These are phyloP conservation scores for Mechanitis messenoides DNA, from an alignment of 2,888 invertebrate species.

Conservation along the genomic window DNA sequence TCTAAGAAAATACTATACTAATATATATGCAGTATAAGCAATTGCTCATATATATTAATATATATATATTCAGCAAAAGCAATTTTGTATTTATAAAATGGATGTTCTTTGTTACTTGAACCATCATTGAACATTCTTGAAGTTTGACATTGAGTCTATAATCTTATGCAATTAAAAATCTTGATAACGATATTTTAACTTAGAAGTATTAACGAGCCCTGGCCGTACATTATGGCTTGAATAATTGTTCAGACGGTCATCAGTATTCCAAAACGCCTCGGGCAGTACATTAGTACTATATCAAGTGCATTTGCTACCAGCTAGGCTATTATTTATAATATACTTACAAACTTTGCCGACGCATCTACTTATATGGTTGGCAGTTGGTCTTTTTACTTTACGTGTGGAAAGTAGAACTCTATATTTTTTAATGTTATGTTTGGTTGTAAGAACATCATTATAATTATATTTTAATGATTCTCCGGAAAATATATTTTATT, in stretches of 20 bases:
- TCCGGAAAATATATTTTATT: too few relatives aligned
- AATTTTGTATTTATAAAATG: too few relatives aligned
- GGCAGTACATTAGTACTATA: constrained; percentile 2
- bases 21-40: too few relatives aligned
- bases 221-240: constrained; percentile 3
- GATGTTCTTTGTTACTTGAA: background rate
- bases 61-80: too few relatives aligned
- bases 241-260: constrained; percentile 4
- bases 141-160: background rate
- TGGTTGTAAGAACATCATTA: too few relatives aligned
- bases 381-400: background rate
- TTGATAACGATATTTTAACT: background rate
- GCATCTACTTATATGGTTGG: background rate
- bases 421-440: too few relatives aligned
- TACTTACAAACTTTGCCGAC: background rate
- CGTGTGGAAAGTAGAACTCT: background rate
- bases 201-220: background rate
- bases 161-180: constrained; percentile 1
- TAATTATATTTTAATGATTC: too few relatives aligned
- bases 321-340: constrained; percentile 5
- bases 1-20: too few relatives aligned
- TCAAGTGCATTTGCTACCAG: constrained; percentile 6
- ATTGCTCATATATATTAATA: too few relatives aligned
- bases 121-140: background rate
- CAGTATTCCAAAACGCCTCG: constrained; percentile 1